Evolutionary conservation across 2,888 invertebrate species (phyloP).

Genomic region (Andrena bicolor): DNA sequence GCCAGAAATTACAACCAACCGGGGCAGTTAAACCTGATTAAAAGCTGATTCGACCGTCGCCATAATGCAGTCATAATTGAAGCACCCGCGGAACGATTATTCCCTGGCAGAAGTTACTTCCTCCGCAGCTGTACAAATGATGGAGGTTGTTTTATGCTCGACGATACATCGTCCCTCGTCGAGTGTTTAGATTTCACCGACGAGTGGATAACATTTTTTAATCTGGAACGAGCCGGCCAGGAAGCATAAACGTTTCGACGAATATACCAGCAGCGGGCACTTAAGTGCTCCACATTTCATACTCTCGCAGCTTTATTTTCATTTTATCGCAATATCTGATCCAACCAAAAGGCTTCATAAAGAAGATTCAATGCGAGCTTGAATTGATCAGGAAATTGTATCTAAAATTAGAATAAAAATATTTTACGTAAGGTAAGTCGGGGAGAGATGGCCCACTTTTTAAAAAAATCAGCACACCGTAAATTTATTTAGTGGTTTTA

Average conservation of each 20-base stretch:
- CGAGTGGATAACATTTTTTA: conserved; percentile 29
- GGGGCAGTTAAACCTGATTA: conserved; percentile 1
- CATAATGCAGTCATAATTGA: not conserved
- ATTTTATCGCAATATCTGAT: too few relatives aligned
- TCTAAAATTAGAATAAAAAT: too few relatives aligned
- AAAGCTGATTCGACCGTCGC: conserved; percentile 15
- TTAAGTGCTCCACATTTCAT: not conserved
- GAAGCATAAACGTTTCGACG: conserved; percentile 26
- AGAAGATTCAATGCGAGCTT: too few relatives aligned
- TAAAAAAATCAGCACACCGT: too few relatives aligned
- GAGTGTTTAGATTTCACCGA: conserved; percentile 12
- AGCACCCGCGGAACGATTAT: conserved; percentile 17
- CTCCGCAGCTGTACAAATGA: conserved; percentile 37
- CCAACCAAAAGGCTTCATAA: too few relatives aligned
- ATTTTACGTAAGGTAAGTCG: too few relatives aligned
- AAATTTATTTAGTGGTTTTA: too few relatives aligned
- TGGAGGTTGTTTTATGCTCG: conserved; percentile 11
- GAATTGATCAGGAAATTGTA: too few relatives aligned
- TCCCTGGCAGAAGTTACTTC: conserved; percentile 19
- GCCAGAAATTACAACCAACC: too few relatives aligned
- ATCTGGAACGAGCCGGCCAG: not conserved
- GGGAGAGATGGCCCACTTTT: too few relatives aligned
- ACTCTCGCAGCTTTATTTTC: too few relatives aligned
- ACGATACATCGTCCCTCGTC: not conserved
- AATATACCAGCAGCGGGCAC: not conserved